Evolutionary conservation across 1,140 invertebrate species (phyloP).

Genomic region (Coptotermes formosanus): DNA sequence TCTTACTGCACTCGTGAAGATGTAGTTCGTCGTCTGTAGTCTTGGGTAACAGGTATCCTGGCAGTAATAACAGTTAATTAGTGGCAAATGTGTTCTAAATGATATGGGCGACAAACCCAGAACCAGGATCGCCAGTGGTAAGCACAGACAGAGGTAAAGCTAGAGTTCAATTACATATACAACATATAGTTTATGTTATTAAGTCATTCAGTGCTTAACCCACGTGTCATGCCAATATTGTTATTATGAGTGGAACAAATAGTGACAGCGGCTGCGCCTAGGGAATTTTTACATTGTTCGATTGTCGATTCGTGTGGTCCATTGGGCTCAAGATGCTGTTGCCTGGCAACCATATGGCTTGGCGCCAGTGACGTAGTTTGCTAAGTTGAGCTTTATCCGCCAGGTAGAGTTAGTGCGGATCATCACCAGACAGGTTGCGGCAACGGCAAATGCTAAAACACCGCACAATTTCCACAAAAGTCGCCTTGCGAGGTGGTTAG

Average conservation of each 20-base stretch:
- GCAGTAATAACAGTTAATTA: not conserved
- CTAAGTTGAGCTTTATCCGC: not conserved
- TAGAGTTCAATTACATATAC: too few relatives aligned
- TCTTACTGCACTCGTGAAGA: not conserved
- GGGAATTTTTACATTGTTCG: not conserved
- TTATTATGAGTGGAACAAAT: not conserved
- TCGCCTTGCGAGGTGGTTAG: not conserved
- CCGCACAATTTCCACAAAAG: constrained; percentile 15
- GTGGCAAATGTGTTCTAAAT: not conserved
- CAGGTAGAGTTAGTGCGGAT: constrained; percentile 1
- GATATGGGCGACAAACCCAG: constrained; percentile 13
- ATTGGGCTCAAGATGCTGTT: not conserved
- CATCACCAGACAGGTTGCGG: constrained; percentile 9
- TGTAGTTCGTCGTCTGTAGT: not conserved
- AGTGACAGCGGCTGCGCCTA: not conserved
- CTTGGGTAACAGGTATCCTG: not conserved
- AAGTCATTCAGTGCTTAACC: too few relatives aligned
- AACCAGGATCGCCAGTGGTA: constrained; percentile 1
- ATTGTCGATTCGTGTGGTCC: not conserved
- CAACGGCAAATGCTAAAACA: not conserved
- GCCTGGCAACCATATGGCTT: not conserved
- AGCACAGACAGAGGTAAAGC: not conserved
- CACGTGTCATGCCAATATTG: too few relatives aligned
- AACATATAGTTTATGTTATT: too few relatives aligned
- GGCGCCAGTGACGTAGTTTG: not conserved